Base-by-base conservation (phyloP, 2,113 vertebrate genomes). In the Apteryx owenii region DNA sequence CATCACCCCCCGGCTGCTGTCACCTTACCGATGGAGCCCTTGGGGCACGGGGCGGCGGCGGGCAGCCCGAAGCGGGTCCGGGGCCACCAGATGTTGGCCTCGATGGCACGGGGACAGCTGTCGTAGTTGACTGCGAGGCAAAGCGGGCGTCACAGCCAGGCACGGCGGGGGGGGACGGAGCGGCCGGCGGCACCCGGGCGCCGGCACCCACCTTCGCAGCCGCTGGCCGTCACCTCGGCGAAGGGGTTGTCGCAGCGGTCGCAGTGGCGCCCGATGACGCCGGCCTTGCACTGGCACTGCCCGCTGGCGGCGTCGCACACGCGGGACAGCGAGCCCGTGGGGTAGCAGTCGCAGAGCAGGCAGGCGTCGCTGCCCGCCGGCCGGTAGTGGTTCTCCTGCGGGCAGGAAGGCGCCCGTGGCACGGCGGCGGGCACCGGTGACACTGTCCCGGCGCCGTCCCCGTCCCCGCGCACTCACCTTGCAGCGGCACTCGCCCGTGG, bases 211-310 rank as follows among this genome's bases (percentile, higher is more conserved):
- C 99, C 99, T 99, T 99, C 99, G 5, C 99, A 99, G 96, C 99
- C 99, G 0, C 98, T 98, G 54, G 98, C 90, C 4, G 99, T 99
- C 71, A 99, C 99, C 97, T 99, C 99, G 2, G 99, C 99, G 4
- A 99, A 99, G 17, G 99, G 99, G 95, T 99, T 99, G 96, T 99
- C 99, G 20, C 99, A 99, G 96, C 94, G 99, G 96, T 99, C 99
- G 53, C 99, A 99, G 97, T 99, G 99, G 10, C 98, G 99, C 7
- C 99, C 99, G 10, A 99, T 99, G 94, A 99, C 99, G 0, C 99
- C 99, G 0, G 99, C 97, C 89, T 99, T 99, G 97, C 99, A 99
- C 60, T 98, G 99, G 44, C 99, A 99, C 97, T 99, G 99, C 56
- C 99, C 99, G 0, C 98, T 99, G 85, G 98, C 98, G 33, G 95